Evolutionary conservation across 1,140 invertebrate genomes (phyloP), one percentile per base, ranked within the genome.

Genomic region (Chrysomallon squamiferum): DNA sequence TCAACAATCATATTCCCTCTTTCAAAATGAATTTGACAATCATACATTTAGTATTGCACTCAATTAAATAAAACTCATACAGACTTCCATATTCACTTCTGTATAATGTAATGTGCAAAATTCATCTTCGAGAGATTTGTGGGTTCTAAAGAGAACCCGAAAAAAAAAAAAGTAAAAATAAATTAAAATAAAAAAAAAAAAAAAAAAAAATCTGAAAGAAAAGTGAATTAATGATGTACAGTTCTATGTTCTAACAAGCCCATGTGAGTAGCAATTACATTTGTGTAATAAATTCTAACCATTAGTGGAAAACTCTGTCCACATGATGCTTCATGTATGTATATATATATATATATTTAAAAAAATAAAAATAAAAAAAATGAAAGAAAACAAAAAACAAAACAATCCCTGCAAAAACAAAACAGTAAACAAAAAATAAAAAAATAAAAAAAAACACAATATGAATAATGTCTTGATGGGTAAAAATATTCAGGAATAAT

Each of bases 111-210:
- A 54, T 54, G 50, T 54, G 22, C 41, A 64, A 68, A 41, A 59
- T 49, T 13, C 62, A 64, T 57, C 59, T 66, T 65, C 43, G 73
- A 65, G 62, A 41, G 29, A 69, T 62, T 66, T 63, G 74, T 58
- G 74, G 74, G 64, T 65, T 71, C 74, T 72, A 49, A 73, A 71
- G 59, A 71, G 74, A 69, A 52, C 64, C 74, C 74, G 54, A 59
- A 73, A 66, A 62, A 59, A 57, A 33, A 54, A 27, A n/a, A 65
- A 47, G 47, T 15, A 49, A 59, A 62, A 32, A 49, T 22, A 27
- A 32, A 47, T 18, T 49, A 62, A 27, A 47, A 50, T 41, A 62
- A 62, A 38, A n/a, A 22, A 7, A 54, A 25, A 27, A 54, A 25
- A 54, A 27, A 15, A 54, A 20, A 38, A 38, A 38, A 29, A 41